These are phyloP conservation scores for Peromyscus nudipes DNA, from an alignment of 2,797 vertebrate genomes.

Conservation along the genomic window DNA sequence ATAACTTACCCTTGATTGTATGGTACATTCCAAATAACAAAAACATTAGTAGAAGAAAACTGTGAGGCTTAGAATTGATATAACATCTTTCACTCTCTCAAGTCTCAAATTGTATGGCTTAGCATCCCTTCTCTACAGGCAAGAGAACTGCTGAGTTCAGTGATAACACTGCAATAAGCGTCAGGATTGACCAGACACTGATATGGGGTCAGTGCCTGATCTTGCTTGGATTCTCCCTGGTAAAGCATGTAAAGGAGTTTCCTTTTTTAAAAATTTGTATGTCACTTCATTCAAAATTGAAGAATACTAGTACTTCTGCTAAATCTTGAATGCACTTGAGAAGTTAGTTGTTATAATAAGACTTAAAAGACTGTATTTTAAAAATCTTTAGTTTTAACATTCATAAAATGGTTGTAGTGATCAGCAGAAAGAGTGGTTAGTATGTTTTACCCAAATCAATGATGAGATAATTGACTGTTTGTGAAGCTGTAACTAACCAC, in stretches of 20 bases:
- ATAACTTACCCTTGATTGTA: neutral
- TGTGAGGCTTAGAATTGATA: neutral
- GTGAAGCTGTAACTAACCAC: neutral
- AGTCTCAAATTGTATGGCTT: neutral
- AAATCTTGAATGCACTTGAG: constrained; percentile 25
- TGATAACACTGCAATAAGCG: neutral
- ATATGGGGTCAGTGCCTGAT: neutral
- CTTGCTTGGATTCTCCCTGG: neutral
- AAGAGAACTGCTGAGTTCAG: neutral
- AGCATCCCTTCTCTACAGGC: neutral
- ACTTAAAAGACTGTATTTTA: constrained; percentile 27
- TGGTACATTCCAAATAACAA: constrained; percentile 16
- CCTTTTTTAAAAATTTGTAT: neutral
- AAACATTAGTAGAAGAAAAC: constrained; percentile 10
- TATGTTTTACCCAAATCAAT: neutral
- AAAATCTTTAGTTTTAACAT: constrained; percentile 39
- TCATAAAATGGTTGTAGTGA: neutral
- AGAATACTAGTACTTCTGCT: neutral
- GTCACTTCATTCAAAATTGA: constrained; percentile 32
- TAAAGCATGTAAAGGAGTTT: neutral
- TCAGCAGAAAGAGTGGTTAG: neutral
- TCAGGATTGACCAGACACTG: neutral
- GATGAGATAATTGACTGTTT: neutral
- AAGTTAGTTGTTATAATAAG: constrained; percentile 14
- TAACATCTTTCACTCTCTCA: constrained; percentile 20